Conservation (phyloP, 2,113 vertebrate genomes). For the Leptobrachium ailaonicum region DNA sequence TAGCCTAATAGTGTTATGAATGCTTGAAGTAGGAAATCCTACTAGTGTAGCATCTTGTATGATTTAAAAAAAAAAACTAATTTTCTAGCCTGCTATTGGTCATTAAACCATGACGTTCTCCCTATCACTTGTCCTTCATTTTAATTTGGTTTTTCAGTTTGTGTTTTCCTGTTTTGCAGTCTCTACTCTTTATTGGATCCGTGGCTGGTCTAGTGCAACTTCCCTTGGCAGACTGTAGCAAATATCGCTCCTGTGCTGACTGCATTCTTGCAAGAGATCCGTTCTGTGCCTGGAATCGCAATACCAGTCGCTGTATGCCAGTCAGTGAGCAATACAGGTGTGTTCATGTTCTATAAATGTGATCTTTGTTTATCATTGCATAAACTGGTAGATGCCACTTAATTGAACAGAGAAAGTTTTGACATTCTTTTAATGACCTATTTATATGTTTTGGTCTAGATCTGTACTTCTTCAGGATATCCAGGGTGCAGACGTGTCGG, state of each 20-base stretch:
- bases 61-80: too few relatives aligned
- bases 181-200: slow-evolving; percentile 89
- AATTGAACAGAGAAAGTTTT: too few relatives aligned
- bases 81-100: not conserved
- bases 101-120: not conserved
- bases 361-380: too few relatives aligned
- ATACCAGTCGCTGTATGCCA: slow-evolving; percentile 82
- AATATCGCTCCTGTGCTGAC: slow-evolving; percentile 87
- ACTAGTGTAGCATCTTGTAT: too few relatives aligned
- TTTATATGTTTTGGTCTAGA: slow-evolving; percentile 46
- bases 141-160: not conserved
- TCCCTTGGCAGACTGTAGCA: slow-evolving; percentile 85
- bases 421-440: too few relatives aligned
- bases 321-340: slow-evolving; percentile 76
- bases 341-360: slow-evolving; percentile 37
- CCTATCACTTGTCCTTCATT: not conserved
- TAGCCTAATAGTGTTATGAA: not conserved
- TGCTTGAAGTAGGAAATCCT: too few relatives aligned
- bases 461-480: slow-evolving; percentile 68
- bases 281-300: slow-evolving; percentile 90
- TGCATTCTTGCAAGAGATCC: slow-evolving; percentile 90
- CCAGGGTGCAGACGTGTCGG: slow-evolving; percentile 43
- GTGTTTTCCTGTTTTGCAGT: slow-evolving; percentile 62
- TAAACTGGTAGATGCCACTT: not conserved
- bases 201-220: slow-evolving; percentile 85